A percentile compares a stretch with the other conserved stretches of the same genome.
phyloP scores from a whole-genome alignment of 2,888 invertebrate species.

The Bellardia pandia region DNA sequence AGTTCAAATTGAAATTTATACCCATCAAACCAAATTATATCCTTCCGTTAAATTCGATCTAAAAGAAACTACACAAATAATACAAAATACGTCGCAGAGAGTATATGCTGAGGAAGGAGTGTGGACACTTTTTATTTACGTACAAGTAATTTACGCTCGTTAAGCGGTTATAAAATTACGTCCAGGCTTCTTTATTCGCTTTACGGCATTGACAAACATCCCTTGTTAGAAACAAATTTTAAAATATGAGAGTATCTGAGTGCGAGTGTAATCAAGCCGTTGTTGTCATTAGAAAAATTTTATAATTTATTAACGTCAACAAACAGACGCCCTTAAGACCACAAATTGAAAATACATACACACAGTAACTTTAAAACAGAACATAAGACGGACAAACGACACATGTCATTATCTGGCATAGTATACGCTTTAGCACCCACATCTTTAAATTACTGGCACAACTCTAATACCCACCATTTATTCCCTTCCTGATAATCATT shows the following conservation, averaged over 20 bases:
- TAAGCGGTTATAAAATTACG: constrained; percentile 65
- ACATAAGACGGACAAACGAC: constrained; percentile 39
- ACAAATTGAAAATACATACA: constrained; percentile 65
- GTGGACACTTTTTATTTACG: constrained; percentile 12
- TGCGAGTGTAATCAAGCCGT: constrained; percentile 61
- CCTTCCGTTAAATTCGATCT: constrained; percentile 58
- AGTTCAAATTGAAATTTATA: constrained; percentile 64
- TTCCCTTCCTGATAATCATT: constrained; percentile 55
- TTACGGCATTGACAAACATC: constrained; percentile 52
- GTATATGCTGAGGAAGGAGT: not conserved
- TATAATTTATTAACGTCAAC: constrained; percentile 83
- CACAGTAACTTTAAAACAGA: constrained; percentile 12
- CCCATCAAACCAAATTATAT: constrained; percentile 70
- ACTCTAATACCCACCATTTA: constrained; percentile 47
- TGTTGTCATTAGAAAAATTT: constrained; percentile 82
- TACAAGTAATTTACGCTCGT: constrained; percentile 65
- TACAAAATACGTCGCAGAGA: not conserved
- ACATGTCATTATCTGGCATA: constrained; percentile 67
- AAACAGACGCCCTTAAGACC: constrained; percentile 77
- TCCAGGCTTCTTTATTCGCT: constrained; percentile 13
- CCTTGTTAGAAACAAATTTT: constrained; percentile 56
- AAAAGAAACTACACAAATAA: not conserved
- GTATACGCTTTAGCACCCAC: constrained; percentile 74
- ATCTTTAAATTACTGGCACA: constrained; percentile 53
- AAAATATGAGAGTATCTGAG: constrained; percentile 32